Evolutionary conservation across 1,140 invertebrate genomes (phyloP).

Genomic region (Calephelis virginiensis): DNA sequence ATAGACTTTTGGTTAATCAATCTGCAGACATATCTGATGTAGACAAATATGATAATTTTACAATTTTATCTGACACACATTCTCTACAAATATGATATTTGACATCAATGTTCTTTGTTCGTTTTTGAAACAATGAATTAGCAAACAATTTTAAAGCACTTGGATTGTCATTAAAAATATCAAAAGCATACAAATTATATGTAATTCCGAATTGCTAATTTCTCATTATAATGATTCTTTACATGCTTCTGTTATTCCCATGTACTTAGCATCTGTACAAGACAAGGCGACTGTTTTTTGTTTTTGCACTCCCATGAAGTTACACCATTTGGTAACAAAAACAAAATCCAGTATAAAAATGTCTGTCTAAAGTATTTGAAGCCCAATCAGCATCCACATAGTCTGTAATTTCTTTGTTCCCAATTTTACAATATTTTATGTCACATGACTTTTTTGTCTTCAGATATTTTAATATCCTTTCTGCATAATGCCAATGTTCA

Average conservation of each 20-base stretch:
- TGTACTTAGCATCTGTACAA: constrained; percentile 27
- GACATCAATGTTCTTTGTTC: constrained; percentile 25
- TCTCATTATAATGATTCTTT: constrained; percentile 23
- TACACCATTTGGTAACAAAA: too few species aligned
- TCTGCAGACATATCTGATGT: constrained; percentile 26
- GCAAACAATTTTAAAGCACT: constrained; percentile 25
- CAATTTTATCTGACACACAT: constrained; percentile 22
- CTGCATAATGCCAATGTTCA: too few species aligned
- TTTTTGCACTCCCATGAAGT: too few species aligned
- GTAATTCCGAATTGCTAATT: constrained; percentile 17
- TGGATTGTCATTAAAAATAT: constrained; percentile 29
- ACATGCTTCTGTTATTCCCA: constrained; percentile 18
- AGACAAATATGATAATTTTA: constrained; percentile 25
- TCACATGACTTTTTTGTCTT: too few species aligned
- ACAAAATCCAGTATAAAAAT: too few species aligned
- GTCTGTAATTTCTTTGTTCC: too few species aligned
- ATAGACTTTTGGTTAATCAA: constrained; percentile 19
- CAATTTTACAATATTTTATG: too few species aligned
- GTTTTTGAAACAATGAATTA: constrained; percentile 25
- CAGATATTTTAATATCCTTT: too few species aligned
- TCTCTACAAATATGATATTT: constrained; percentile 23
- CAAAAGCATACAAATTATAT: background rate
- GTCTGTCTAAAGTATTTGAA: too few species aligned
- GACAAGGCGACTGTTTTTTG: too few species aligned
- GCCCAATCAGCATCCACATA: too few species aligned